These are phyloP conservation scores for Conus ventricosus DNA, from an alignment of 1,140 invertebrate genomes.

Conservation along the genomic window DNA sequence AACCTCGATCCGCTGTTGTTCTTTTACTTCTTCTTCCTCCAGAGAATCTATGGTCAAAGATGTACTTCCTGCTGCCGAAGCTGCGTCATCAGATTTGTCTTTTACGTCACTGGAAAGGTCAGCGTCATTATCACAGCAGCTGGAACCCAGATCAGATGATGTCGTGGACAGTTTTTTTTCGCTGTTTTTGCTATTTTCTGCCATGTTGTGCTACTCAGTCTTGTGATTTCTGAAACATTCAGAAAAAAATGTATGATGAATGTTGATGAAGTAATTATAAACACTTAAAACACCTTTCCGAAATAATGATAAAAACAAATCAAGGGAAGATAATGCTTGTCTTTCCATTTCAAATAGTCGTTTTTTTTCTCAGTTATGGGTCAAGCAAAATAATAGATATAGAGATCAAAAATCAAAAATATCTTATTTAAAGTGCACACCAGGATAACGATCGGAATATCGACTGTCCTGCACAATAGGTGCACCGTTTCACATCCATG, in stretches of 20 bases:
- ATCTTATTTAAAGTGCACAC: no score
- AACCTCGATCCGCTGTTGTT: not conserved
- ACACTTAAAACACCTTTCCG: no score
- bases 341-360: no score
- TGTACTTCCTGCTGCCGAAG: not conserved
- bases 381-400: no score
- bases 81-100: not conserved
- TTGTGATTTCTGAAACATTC: not conserved
- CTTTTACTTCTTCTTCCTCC: not conserved
- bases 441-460: no score
- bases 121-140: not conserved
- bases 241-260: not conserved
- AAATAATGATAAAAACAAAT: no score
- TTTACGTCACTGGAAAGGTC: not conserved
- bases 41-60: not conserved
- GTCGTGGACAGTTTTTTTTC: not conserved
- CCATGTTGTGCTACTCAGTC: not conserved
- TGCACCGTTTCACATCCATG: no score
- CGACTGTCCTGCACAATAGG: no score
- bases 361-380: no score
- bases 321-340: no score
- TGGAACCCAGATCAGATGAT: not conserved
- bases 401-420: no score
- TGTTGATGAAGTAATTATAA: no score
- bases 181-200: not conserved